Conservation (phyloP, 2,888 invertebrate genomes). For the Troides helena region DNA sequence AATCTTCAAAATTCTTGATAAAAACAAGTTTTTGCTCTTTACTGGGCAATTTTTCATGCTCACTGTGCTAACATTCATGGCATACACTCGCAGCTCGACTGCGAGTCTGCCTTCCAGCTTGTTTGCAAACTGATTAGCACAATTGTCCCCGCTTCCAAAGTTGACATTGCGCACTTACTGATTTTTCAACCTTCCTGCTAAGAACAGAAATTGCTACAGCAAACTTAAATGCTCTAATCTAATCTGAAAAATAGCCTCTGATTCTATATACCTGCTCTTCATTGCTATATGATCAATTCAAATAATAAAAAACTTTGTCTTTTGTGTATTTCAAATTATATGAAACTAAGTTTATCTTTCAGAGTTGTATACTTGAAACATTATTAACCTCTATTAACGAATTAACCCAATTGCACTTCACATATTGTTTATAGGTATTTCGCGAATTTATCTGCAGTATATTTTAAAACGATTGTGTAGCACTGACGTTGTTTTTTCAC, state of each 20-base stretch:
- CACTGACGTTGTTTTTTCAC: conserved; percentile 15
- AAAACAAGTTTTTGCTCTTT: conserved; percentile 48
- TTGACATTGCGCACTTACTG: conserved; percentile 74
- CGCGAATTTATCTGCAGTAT: conserved; percentile 6
- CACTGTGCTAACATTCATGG: conserved; percentile 63
- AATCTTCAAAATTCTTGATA: conserved; percentile 3
- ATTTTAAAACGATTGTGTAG: not conserved
- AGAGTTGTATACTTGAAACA: not conserved
- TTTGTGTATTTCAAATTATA: not conserved
- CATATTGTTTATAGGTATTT: conserved; percentile 12
- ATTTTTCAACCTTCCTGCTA: conserved; percentile 64
- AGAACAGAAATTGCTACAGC: conserved; percentile 56
- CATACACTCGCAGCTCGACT: conserved; percentile 58
- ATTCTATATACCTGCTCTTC: not conserved
- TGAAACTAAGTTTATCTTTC: not conserved
- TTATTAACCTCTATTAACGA: not conserved
- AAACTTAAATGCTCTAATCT: conserved; percentile 20
- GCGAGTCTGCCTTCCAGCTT: conserved; percentile 59
- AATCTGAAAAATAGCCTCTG: not conserved
- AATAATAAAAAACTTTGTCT: not conserved
- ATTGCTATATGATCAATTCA: not conserved
- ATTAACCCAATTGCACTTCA: conserved; percentile 14
- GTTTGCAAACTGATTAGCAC: conserved; percentile 74
- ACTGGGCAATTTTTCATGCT: conserved; percentile 51
- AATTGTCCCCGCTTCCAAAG: conserved; percentile 65